phyloP scores from a whole-genome alignment of 2,888 invertebrate species.

The Pristionchus fissidentatus region DNA sequence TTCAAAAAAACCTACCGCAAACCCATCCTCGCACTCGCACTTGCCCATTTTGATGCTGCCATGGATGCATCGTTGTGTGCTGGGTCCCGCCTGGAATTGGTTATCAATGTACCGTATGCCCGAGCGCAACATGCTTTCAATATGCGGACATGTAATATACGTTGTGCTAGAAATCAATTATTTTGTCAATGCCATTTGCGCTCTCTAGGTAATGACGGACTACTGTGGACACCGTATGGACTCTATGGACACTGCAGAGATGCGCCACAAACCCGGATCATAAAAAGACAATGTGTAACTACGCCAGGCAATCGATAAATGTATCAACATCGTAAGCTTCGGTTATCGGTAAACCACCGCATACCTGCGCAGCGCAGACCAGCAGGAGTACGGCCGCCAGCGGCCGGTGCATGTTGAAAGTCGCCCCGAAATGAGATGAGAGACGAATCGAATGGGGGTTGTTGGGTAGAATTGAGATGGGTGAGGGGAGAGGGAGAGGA shows the following conservation, averaged over 20 bases:
- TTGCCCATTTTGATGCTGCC: conserved; percentile 21
- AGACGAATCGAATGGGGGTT: conserved; percentile 26
- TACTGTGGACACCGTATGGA: background rate
- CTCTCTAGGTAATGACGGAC: too few species aligned
- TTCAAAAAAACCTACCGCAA: conserved; percentile 39
- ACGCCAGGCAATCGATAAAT: too few species aligned
- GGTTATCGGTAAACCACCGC: conserved; percentile 12
- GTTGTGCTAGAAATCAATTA: too few species aligned
- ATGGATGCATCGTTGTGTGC: conserved; percentile 27
- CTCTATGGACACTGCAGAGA: too few species aligned
- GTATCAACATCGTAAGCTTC: too few species aligned
- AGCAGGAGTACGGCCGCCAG: background rate
- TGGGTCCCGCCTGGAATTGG: background rate
- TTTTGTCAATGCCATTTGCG: too few species aligned
- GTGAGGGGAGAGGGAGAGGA: background rate
- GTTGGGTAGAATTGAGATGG: too few species aligned
- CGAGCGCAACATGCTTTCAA: too few species aligned
- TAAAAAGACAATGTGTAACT: too few species aligned
- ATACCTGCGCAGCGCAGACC: background rate
- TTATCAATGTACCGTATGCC: background rate
- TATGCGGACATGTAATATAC: too few species aligned
- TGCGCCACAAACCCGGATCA: too few species aligned
- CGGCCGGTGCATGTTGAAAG: conserved; percentile 21
- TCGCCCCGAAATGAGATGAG: conserved; percentile 17
- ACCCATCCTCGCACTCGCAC: conserved; percentile 29